phyloP scores from a whole-genome alignment of 2,797 vertebrate genomes.

The Sebastes iracundus region DNA sequence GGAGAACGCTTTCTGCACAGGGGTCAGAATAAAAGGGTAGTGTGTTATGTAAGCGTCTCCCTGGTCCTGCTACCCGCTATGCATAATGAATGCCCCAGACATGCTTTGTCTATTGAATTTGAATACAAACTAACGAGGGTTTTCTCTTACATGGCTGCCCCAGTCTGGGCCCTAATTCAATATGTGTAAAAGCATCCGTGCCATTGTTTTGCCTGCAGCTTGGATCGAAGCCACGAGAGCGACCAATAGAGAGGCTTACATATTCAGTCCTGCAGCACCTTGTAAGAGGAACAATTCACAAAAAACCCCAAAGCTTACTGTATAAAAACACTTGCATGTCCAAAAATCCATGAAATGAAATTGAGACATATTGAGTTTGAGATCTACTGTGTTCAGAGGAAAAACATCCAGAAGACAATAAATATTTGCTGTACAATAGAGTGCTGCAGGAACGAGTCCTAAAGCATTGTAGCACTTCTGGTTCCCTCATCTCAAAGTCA shows the following conservation, averaged over 20 bases:
- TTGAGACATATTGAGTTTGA: not conserved
- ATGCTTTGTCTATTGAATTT: slow-evolving; percentile 75
- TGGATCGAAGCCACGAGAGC: slow-evolving; percentile 66
- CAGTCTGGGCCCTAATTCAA: slow-evolving; percentile 62
- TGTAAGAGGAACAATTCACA: slow-evolving; percentile 39
- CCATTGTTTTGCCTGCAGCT: slow-evolving; percentile 61
- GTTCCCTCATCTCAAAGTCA: not conserved
- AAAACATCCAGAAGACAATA: not conserved
- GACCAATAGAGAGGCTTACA: slow-evolving; percentile 31
- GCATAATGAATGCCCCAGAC: slow-evolving; percentile 82
- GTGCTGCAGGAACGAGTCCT: not conserved
- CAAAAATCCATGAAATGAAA: slow-evolving; percentile 5
- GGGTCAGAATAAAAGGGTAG: slow-evolving; percentile 77
- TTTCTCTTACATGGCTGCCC: slow-evolving; percentile 68
- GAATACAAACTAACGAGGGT: slow-evolving; percentile 78
- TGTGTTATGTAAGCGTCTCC: slow-evolving; percentile 81
- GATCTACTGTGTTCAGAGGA: not conserved
- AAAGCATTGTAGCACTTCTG: not conserved
- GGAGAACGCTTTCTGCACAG: slow-evolving; percentile 58
- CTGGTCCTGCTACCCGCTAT: slow-evolving; percentile 71
- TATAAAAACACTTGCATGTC: not conserved
- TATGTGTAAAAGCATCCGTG: slow-evolving; percentile 70
- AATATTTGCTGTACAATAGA: not conserved
- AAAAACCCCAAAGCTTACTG: not conserved
- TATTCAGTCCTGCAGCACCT: slow-evolving; percentile 46